Evolutionary conservation across 2,797 vertebrate species (phyloP).

Genomic region (Danio aesculapii): DNA sequence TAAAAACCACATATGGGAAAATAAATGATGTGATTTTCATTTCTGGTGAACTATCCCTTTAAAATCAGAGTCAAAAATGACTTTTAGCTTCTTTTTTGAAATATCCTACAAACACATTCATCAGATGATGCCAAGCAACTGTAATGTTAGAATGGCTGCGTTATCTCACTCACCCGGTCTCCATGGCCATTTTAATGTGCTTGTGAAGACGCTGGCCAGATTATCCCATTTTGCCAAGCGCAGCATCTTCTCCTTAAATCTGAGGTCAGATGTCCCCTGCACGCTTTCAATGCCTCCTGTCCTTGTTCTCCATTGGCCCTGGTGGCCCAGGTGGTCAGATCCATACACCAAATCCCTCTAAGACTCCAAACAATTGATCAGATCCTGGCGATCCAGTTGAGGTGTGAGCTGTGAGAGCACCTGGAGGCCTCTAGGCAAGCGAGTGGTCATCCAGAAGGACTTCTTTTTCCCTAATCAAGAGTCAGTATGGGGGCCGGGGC

Average conservation of each 20-base stretch:
- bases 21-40: no score
- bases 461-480: constrained; percentile 42
- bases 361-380: constrained; percentile 69
- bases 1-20: no score
- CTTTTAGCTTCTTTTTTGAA: no score
- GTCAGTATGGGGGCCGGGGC: constrained; percentile 93
- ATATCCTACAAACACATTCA: no score
- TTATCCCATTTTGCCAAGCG: constrained; percentile 85
- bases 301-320: constrained; percentile 87
- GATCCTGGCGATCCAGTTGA: constrained; percentile 63
- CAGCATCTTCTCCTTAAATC: constrained; percentile 82
- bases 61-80: no score
- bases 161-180: constrained; percentile 20
- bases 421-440: constrained; percentile 56
- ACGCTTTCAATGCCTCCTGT: constrained; percentile 68
- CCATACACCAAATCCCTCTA: constrained; percentile 81
- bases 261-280: constrained; percentile 65
- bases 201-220: constrained; percentile 58
- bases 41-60: no score
- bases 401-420: constrained; percentile 65
- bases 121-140: not conserved
- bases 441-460: constrained; percentile 48
- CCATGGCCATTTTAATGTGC: constrained; percentile 23
- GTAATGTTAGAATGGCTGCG: not conserved
- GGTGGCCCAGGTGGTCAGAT: constrained; percentile 72